Conservation (phyloP, 2,888 invertebrate genomes). For the Lasioglossum oenotherae region DNA sequence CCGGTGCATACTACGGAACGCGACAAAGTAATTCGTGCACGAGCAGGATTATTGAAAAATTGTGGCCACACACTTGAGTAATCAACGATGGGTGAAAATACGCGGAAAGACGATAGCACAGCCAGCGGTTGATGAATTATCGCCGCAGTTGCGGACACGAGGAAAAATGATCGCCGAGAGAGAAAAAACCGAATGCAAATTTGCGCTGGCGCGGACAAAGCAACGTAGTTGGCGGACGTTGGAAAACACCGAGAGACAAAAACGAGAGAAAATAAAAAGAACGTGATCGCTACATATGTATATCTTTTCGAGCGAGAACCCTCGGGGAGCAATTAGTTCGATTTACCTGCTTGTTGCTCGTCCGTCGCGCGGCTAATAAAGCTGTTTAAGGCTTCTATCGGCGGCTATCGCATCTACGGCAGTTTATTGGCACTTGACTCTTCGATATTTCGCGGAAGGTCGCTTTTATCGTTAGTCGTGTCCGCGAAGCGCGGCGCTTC, state of each 20-base stretch:
- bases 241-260: background rate
- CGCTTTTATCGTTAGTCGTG: conserved; percentile 28
- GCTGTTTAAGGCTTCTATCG: conserved; percentile 42
- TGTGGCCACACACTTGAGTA: background rate
- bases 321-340: background rate
- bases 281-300: no score
- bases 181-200: conserved; percentile 23
- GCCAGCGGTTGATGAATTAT: conserved; percentile 35
- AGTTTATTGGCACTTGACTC: conserved; percentile 32
- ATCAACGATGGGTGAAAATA: conserved; percentile 23
- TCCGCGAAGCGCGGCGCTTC: background rate
- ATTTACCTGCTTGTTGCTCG: background rate
- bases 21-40: background rate
- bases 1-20: background rate
- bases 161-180: conserved; percentile 29
- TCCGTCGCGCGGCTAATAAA: conserved; percentile 17
- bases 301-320: background rate
- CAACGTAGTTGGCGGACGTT: background rate
- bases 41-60: background rate
- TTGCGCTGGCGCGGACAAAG: background rate
- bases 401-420: conserved; percentile 38
- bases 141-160: conserved; percentile 9
- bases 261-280: background rate
- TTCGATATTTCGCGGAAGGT: conserved; percentile 36
- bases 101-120: background rate